These are phyloP conservation scores for Torymus texanus DNA, from an alignment of 2,888 invertebrate genomes.

Conservation along the genomic window DNA sequence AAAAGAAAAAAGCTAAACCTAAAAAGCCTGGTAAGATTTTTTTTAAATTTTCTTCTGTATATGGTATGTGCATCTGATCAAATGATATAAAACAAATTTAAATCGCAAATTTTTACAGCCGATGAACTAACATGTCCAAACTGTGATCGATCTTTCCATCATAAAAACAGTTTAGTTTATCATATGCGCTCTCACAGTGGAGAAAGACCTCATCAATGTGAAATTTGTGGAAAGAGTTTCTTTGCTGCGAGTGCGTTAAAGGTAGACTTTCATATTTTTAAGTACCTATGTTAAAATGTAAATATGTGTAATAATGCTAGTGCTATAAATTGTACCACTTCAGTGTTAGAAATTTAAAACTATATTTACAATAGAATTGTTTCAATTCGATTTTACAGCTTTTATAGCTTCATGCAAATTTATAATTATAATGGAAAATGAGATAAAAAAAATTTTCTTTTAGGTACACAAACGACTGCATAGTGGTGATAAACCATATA, in stretches of 20 bases:
- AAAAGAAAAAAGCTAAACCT: constrained; percentile 68
- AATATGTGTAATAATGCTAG: background rate
- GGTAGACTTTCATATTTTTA: constrained; percentile 74
- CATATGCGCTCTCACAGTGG: constrained; percentile 88
- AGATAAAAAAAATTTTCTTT: constrained; percentile 19
- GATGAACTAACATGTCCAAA: constrained; percentile 79
- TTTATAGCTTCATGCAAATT: constrained; percentile 11
- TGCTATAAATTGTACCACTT: background rate
- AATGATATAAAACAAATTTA: background rate
- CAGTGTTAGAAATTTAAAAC: too few species aligned
- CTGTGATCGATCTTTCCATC: constrained; percentile 86
- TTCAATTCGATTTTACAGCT: constrained; percentile 4
- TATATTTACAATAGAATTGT: constrained; percentile 5
- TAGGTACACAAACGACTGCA: constrained; percentile 88
- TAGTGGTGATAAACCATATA: constrained; percentile 90
- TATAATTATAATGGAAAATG: background rate
- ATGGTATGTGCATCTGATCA: too few species aligned
- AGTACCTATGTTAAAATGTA: background rate
- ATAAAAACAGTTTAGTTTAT: constrained; percentile 89
- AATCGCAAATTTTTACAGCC: constrained; percentile 59
- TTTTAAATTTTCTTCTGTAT: background rate
- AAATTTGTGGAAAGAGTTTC: constrained; percentile 88
- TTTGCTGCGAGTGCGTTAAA: constrained; percentile 89
- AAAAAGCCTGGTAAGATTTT: constrained; percentile 58
- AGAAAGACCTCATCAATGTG: constrained; percentile 85